phyloP scores from a whole-genome alignment of 2,888 invertebrate species.

The Sarcophaga subvicina region DNA sequence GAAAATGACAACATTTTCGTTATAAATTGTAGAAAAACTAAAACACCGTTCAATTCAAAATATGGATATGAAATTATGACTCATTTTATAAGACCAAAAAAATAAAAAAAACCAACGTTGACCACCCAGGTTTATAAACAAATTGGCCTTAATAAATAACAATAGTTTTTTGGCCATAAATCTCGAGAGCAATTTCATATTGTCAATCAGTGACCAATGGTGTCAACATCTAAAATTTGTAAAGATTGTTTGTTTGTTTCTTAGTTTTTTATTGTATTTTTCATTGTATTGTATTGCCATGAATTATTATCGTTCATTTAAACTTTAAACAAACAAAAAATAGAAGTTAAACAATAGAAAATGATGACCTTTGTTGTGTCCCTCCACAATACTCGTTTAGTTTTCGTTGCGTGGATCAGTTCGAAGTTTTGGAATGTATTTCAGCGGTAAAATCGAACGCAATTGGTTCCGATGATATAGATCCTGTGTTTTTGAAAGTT shows the following conservation, averaged over 20 bases:
- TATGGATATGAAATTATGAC: neutral
- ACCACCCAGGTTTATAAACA: conserved; percentile 40
- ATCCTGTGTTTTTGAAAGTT: no score
- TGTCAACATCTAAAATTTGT: conserved; percentile 55
- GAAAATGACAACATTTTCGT: conserved; percentile 38
- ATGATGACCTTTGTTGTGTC: no score
- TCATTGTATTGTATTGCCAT: neutral
- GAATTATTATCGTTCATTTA: neutral
- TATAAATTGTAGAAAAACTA: neutral
- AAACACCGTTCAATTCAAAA: conserved; percentile 10
- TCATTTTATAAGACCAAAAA: neutral
- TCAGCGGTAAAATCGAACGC: no score
- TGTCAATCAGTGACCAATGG: conserved; percentile 51
- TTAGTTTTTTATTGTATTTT: neutral
- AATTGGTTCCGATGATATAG: no score
- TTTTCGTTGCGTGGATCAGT: no score
- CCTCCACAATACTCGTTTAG: no score
- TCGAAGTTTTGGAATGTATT: no score
- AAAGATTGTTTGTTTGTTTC: conserved; percentile 9
- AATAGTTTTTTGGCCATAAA: conserved; percentile 26
- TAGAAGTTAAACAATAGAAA: conserved; percentile 19
- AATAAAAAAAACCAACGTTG: neutral
- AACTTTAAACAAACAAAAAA: neutral
- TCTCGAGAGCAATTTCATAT: conserved; percentile 36
- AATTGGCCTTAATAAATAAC: neutral